phyloP scores from a whole-genome alignment of 2,797 vertebrate species.

The Fundulus diaphanus region DNA sequence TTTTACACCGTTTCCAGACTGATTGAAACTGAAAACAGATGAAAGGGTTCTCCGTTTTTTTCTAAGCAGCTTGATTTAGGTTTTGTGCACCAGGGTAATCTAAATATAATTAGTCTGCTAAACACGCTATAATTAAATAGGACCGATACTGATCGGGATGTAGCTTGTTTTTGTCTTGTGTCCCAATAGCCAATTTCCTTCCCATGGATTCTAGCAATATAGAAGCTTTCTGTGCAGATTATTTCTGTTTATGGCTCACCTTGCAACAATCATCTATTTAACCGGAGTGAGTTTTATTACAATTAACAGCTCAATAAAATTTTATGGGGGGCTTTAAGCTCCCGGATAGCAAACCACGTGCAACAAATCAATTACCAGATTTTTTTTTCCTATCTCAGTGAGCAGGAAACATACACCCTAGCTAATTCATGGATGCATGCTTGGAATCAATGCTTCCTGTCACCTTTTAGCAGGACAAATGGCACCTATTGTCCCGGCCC shows the following conservation, averaged over 20 bases:
- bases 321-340: slow-evolving; percentile 25
- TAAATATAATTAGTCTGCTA: slow-evolving; percentile 8
- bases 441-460: slow-evolving; percentile 80
- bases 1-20: not conserved
- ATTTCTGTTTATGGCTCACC: slow-evolving; percentile 27
- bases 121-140: slow-evolving; percentile 27
- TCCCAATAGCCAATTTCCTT: slow-evolving; percentile 23
- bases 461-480: slow-evolving; percentile 83
- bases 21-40: not conserved
- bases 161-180: slow-evolving; percentile 11
- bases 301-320: slow-evolving; percentile 49
- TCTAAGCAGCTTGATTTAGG: not conserved
- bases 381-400: slow-evolving; percentile 35
- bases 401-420: slow-evolving; percentile 55
- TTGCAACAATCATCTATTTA: slow-evolving; percentile 30
- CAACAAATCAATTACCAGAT: slow-evolving; percentile 41
- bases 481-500: slow-evolving; percentile 73
- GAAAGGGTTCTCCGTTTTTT: not conserved
- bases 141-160: slow-evolving; percentile 19
- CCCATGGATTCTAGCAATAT: not conserved
- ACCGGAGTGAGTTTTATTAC: slow-evolving; percentile 38
- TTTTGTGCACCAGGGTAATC: slow-evolving; percentile 12
- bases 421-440: slow-evolving; percentile 63
- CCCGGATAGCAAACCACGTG: slow-evolving; percentile 32
- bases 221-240: slow-evolving; percentile 3